phyloP scores from a whole-genome alignment of 1,140 invertebrate species.

The Leucophenga varia region DNA sequence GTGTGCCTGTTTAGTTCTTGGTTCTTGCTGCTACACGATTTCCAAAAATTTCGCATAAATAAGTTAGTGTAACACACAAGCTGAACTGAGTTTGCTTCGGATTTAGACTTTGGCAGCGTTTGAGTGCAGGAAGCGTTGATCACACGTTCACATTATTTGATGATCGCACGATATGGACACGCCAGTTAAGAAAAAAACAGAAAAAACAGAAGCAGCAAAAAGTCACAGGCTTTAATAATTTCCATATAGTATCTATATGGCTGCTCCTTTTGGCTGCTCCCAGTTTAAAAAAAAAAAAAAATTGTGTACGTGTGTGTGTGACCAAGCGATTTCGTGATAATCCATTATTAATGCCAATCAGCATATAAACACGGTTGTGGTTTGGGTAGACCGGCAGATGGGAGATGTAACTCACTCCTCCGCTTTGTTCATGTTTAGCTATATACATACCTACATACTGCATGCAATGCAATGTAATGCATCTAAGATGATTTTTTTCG shows the following conservation, averaged over 20 bases:
- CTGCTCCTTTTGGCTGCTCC: no score
- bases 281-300: no score
- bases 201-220: constrained; percentile 20
- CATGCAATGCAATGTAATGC: constrained; percentile 1
- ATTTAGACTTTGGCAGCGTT: not conserved
- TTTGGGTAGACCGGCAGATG: no score
- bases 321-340: constrained; percentile 48
- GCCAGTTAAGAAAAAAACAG: constrained; percentile 16
- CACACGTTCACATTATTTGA: constrained; percentile 55
- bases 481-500: constrained; percentile 33
- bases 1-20: no score
- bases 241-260: constrained; percentile 36
- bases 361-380: no score
- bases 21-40: constrained; percentile 45
- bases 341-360: constrained; percentile 58
- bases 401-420: no score
- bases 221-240: constrained; percentile 37
- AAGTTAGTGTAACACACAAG: constrained; percentile 56
- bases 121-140: constrained; percentile 37
- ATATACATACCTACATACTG: no score
- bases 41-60: constrained; percentile 55
- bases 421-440: no score
- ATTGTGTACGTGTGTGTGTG: no score
- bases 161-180: constrained; percentile 52
- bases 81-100: constrained; percentile 1